These are phyloP conservation scores for Microhierax caerulescens DNA, from an alignment of 2,797 vertebrate species.

Conservation along the genomic window DNA sequence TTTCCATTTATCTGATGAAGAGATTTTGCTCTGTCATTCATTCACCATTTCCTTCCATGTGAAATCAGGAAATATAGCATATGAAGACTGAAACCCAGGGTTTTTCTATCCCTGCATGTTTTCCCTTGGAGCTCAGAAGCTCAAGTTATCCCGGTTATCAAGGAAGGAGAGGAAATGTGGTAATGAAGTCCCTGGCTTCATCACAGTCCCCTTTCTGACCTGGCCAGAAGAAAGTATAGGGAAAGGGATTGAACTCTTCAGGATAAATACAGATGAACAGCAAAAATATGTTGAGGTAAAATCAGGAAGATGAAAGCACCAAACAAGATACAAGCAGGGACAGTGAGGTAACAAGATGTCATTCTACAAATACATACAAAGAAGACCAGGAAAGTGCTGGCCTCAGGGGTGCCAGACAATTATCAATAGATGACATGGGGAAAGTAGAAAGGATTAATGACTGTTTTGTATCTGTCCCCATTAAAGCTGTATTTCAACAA, in stretches of 20 bases:
- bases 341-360: background rate
- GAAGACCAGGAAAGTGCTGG: background rate
- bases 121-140: background rate
- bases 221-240: background rate
- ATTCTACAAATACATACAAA: background rate
- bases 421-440: fast-evolving
- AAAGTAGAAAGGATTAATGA: background rate
- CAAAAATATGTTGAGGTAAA: background rate
- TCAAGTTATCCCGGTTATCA: background rate
- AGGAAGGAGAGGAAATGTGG: background rate
- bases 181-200: background rate
- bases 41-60: background rate
- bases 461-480: background rate
- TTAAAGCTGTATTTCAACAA: background rate
- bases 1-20: background rate
- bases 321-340: background rate
- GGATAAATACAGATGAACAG: background rate
- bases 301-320: background rate
- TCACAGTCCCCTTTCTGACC: background rate
- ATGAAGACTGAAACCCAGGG: background rate
- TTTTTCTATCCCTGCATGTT: slow-evolving; percentile 22
- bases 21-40: background rate
- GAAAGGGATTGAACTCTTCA: background rate
- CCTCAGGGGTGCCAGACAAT: background rate
- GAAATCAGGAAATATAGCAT: background rate